These are phyloP conservation scores for Porites rus DNA, from an alignment of 92 coral and sea anemone species.

Conservation along the genomic window DNA sequence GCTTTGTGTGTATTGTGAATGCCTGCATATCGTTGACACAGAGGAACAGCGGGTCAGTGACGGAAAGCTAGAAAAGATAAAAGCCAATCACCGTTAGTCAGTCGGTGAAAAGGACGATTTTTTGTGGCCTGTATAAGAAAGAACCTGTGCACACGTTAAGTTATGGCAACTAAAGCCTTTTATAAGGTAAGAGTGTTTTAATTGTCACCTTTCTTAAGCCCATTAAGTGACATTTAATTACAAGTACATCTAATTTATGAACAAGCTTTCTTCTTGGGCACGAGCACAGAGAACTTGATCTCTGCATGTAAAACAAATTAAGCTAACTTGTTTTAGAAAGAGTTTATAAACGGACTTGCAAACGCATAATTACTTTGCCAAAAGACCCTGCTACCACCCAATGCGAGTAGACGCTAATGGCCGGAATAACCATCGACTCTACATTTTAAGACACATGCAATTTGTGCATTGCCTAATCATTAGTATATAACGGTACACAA, in stretches of 20 bases:
- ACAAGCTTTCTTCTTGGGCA: neutral
- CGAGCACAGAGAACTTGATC: neutral
- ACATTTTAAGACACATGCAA: neutral
- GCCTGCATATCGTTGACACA: neutral
- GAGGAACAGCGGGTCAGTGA: neutral
- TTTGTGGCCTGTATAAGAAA: neutral
- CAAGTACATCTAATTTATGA: constrained; percentile 4
- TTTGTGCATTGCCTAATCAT: too few relatives aligned
- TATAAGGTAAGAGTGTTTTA: constrained; percentile 15
- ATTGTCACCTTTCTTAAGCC: neutral
- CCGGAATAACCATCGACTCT: neutral
- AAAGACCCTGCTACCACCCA: neutral
- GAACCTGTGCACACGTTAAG: neutral
- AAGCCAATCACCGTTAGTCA: neutral
- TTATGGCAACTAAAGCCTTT: constrained; percentile 10
- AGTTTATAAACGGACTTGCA: neutral
- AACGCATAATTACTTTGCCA: neutral
- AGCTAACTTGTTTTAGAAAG: neutral
- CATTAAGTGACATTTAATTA: neutral
- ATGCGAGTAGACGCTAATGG: neutral
- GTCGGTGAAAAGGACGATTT: too few relatives aligned
- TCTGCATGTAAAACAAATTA: neutral
- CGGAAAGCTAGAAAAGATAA: constrained; percentile 2
- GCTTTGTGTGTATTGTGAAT: constrained; percentile 1
- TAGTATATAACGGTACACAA: too few relatives aligned